Percentiles rank a stretch among this genome's conserved stretches.
These are phyloP conservation scores for Agelastica alni DNA, from an alignment of 2,888 invertebrate species.

Conservation along the genomic window DNA sequence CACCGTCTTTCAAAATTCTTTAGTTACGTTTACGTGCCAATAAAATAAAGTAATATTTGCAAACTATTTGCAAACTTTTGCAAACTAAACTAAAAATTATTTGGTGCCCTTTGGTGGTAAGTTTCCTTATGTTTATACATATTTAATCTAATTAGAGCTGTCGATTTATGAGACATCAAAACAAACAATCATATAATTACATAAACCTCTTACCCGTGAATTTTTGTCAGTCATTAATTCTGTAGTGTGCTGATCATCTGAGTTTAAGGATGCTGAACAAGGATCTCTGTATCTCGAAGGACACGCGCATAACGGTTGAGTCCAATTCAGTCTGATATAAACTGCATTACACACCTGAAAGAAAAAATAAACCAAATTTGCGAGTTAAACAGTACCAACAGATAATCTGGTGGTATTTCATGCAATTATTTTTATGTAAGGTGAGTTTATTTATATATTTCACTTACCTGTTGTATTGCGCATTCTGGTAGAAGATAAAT, in stretches of 20 bases:
- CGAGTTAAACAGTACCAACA: too few species aligned
- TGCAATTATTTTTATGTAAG: not conserved
- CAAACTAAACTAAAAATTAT: too few species aligned
- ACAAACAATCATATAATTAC: too few species aligned
- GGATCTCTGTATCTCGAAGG: slow-evolving; percentile 87
- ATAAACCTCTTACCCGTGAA: slow-evolving; percentile 77
- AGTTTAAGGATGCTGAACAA: slow-evolving; percentile 86
- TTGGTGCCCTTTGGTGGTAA: too few species aligned
- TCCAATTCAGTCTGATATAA: slow-evolving; percentile 88
- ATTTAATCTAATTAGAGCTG: too few species aligned
- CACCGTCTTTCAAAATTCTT: too few species aligned
- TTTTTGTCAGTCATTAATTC: slow-evolving; percentile 84
- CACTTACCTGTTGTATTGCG: slow-evolving; percentile 83
- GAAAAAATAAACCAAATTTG: slow-evolving; percentile 20
- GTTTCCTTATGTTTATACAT: too few species aligned
- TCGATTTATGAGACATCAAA: too few species aligned
- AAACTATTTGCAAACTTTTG: too few species aligned
- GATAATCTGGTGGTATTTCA: not conserved
- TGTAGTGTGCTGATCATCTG: slow-evolving; percentile 90
- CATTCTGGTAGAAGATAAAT: slow-evolving; percentile 91
- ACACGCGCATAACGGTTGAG: slow-evolving; percentile 90
- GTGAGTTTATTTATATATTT: not conserved
- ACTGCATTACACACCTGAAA: slow-evolving; percentile 88
- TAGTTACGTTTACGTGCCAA: too few species aligned
- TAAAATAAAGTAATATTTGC: too few species aligned